phyloP scores from a whole-genome alignment of 1,140 invertebrate genomes.

The Bombus pascuorum region DNA sequence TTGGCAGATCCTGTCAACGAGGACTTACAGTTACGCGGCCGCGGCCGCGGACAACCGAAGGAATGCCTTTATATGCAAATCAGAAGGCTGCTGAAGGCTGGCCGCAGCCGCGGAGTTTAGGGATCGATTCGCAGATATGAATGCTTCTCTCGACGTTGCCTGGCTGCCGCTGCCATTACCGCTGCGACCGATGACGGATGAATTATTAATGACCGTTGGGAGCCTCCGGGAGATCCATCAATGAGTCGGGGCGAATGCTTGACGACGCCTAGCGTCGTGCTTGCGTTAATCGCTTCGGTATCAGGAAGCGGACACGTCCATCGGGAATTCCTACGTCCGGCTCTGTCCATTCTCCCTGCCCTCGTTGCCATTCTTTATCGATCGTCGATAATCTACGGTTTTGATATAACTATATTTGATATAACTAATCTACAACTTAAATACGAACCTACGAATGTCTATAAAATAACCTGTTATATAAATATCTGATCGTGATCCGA shows the following conservation, averaged over 20 bases:
- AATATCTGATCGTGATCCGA: too few relatives aligned
- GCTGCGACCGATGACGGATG: slow-evolving; percentile 76
- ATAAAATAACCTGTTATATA: too few relatives aligned
- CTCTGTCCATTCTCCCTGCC: not conserved
- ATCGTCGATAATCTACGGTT: not conserved
- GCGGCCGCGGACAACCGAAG: slow-evolving; percentile 73
- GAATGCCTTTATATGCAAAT: slow-evolving; percentile 83
- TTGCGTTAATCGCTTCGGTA: slow-evolving; percentile 45
- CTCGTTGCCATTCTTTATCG: slow-evolving; percentile 10
- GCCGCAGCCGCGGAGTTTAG: slow-evolving; percentile 59
- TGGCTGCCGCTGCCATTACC: slow-evolving; percentile 62
- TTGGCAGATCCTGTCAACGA: slow-evolving; percentile 81
- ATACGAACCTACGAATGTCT: too few relatives aligned
- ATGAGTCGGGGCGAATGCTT: slow-evolving; percentile 48
- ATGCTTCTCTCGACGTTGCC: slow-evolving; percentile 52
- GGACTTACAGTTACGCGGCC: slow-evolving; percentile 80
- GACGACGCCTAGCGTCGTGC: slow-evolving; percentile 44
- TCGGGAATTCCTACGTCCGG: slow-evolving; percentile 38
- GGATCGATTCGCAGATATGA: slow-evolving; percentile 79
- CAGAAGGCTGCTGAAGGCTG: slow-evolving; percentile 65
- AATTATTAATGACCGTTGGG: slow-evolving; percentile 79
- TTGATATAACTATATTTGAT: not conserved
- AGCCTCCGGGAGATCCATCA: slow-evolving; percentile 53
- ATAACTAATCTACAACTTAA: too few relatives aligned
- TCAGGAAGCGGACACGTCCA: slow-evolving; percentile 45